Evolutionary conservation across 1,140 invertebrate species (phyloP), one percentile per base, ranked within the genome.

Genomic region (Grapholita molesta): DNA sequence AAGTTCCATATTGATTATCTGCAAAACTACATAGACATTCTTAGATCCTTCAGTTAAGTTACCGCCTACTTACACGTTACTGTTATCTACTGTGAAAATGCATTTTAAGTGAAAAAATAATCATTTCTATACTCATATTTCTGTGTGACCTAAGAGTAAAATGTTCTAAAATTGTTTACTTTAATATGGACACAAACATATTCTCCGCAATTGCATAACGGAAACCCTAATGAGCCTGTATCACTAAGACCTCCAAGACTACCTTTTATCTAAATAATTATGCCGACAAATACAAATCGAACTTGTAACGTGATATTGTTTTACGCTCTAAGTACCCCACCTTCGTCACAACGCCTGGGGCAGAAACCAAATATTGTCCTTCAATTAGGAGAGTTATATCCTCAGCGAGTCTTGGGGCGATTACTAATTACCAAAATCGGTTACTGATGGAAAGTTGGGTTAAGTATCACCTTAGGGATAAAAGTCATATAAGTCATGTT

Each of bases 361-460:
- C 24, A 61, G 83, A 74, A 85, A 85, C 68, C 64, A 68, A 71
- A 83, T 83, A 68, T 74, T 76, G 69, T 38, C 52, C 52, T 64
- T 74, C 78, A 83, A 85, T 85, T 85, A 85, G 82, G 69, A 65
- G 74, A 72, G 28, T 52, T 9, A 33, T 64, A 30, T 69, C 48
- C 32, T 55, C 53, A 65, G 53, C 65, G 42, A 35, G 67, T 73
- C 78, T 77, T 66, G 35, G 65, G 78, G 76, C 75, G 30, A 70
- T 69, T 77, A 77, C 55, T 61, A 61, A 61, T 82, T 78, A 80
- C 70, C 69, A 79, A 78, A 81, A 77, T 77, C 78, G 77, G 73
- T 72, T 76, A 74, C 69, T 23, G 38, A 69, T n/a, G 28, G 61
- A 66, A 28, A 25, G 28, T 11, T n/a, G 18, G 66, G 42, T 70